Conservation (phyloP, 1,140 invertebrate species). For the Drosophila pruinosa region DNA sequence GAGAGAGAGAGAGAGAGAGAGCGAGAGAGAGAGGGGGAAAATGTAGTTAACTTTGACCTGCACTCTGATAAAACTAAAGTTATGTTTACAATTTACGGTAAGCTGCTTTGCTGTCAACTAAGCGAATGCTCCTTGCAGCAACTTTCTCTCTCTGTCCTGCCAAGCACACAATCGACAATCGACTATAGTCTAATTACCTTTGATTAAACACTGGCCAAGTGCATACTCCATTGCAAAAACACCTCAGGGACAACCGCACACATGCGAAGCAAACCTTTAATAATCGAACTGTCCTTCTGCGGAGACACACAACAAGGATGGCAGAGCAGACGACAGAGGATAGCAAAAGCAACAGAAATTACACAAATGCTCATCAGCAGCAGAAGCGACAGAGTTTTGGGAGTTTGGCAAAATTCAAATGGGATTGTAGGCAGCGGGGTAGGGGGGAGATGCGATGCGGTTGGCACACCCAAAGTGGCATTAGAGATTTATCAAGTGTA, state of each 20-base stretch:
- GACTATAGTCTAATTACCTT: slow-evolving; percentile 73
- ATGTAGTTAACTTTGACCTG: not conserved
- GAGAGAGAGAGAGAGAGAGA: not conserved
- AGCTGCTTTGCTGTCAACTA: not conserved
- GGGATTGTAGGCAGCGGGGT: not conserved
- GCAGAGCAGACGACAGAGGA: not conserved
- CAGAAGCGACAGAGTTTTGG: not conserved
- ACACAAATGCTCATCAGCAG: slow-evolving; percentile 54
- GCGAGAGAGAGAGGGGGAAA: not conserved
- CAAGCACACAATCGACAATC: slow-evolving; percentile 36
- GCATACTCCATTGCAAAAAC: slow-evolving; percentile 47
- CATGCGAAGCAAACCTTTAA: slow-evolving; percentile 67
- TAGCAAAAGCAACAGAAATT: slow-evolving; percentile 69
- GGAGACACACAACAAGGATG: not conserved
- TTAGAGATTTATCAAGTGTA: slow-evolving; percentile 81
- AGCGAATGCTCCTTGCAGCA: not conserved
- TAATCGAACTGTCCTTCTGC: slow-evolving; percentile 52
- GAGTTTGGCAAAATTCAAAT: slow-evolving; percentile 28
- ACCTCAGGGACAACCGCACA: slow-evolving; percentile 37
- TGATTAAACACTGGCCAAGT: slow-evolving; percentile 68
- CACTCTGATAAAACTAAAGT: slow-evolving; percentile 1
- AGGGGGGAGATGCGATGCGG: slow-evolving; percentile 32
- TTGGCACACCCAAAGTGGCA: slow-evolving; percentile 77
- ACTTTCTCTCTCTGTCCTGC: not conserved
- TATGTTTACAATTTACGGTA: slow-evolving; percentile 8